Evolutionary conservation across 2,113 vertebrate genomes (phyloP).

Genomic region (Chauna torquata): DNA sequence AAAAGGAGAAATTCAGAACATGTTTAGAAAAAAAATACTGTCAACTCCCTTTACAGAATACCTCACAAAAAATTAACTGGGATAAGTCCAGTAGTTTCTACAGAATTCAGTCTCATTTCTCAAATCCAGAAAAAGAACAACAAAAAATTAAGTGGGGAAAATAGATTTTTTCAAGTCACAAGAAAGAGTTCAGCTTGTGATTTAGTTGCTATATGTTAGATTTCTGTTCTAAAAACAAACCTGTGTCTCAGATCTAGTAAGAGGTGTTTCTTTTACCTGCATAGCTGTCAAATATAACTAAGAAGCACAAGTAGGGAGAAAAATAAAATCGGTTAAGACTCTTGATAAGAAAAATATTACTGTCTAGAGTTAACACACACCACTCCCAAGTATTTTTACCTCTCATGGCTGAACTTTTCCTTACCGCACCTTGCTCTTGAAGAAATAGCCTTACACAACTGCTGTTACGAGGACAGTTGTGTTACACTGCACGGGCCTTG

Average conservation of each 20-base stretch:
- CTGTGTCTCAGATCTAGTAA: background rate
- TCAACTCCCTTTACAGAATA: background rate
- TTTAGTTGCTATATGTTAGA: background rate
- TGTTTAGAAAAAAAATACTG: background rate
- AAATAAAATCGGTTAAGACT: background rate
- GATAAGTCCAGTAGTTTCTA: background rate
- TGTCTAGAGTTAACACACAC: background rate
- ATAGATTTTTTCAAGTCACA: background rate
- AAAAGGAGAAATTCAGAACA: background rate
- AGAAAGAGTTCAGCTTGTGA: background rate
- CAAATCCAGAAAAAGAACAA: background rate
- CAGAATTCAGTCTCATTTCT: background rate
- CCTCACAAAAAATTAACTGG: background rate
- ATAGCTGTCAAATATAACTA: background rate
- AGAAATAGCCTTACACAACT: background rate
- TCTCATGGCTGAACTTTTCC: background rate
- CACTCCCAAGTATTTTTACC: background rate
- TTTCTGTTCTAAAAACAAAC: background rate
- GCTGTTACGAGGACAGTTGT: background rate
- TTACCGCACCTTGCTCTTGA: background rate
- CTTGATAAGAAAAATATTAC: background rate
- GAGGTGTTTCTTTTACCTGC: background rate
- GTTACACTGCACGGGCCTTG: background rate
- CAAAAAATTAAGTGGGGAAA: background rate
- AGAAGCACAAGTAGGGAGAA: background rate